Conservation (phyloP, 2,888 invertebrate species). For the Phytoseiulus persimilis region DNA sequence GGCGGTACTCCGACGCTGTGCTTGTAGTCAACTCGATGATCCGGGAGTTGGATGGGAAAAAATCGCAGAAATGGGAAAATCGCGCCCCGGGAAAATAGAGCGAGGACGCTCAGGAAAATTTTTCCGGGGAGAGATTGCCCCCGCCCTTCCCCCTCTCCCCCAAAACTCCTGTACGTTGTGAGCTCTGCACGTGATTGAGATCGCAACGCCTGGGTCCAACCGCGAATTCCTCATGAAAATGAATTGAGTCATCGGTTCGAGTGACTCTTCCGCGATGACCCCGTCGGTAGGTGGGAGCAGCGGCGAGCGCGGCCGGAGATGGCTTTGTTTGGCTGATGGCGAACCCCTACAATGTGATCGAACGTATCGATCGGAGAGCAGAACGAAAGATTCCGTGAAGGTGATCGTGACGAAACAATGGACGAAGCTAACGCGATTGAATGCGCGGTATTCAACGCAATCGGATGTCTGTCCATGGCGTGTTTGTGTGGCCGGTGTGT, state of each 20-base stretch:
- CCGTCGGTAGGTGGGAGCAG: neutral
- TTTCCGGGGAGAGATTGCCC: too few species aligned
- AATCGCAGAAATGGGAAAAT: too few species aligned
- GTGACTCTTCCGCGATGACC: neutral
- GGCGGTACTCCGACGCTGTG: too few species aligned
- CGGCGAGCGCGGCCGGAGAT: neutral
- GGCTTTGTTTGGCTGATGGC: neutral
- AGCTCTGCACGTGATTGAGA: too few species aligned
- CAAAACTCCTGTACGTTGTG: too few species aligned
- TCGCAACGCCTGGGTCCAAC: neutral
- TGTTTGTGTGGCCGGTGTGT: neutral
- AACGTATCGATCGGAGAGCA: neutral
- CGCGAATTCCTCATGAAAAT: neutral
- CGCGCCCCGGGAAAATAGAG: too few species aligned
- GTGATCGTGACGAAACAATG: conserved; percentile 5
- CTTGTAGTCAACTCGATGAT: too few species aligned
- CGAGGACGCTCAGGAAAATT: too few species aligned
- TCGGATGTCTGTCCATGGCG: neutral
- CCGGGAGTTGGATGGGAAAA: too few species aligned
- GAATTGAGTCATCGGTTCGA: neutral
- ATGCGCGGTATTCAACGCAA: neutral
- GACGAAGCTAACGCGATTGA: neutral
- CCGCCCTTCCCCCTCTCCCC: too few species aligned
- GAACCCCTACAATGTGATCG: neutral
- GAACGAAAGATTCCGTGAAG: neutral